A percentile compares a stretch with the other conserved stretches of the same genome.
Evolutionary conservation across 2,113 vertebrate species (phyloP).

Genomic region (Salvator merianae): DNA sequence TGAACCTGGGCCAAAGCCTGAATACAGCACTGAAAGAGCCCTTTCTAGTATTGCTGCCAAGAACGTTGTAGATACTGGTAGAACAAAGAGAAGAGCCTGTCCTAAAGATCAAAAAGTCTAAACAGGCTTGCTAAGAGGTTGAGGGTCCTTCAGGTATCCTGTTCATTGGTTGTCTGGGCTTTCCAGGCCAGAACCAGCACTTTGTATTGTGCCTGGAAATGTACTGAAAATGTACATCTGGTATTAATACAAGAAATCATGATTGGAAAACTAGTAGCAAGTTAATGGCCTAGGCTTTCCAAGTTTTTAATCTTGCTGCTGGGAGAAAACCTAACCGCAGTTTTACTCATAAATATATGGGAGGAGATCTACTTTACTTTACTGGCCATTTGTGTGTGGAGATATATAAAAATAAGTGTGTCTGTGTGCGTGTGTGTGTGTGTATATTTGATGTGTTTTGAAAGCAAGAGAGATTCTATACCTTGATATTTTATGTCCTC

Average conservation of each 20-base stretch:
- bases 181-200: background rate
- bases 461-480: background rate
- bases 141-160: background rate
- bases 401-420: too few species aligned
- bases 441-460: too few species aligned
- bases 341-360: background rate
- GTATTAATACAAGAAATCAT: background rate
- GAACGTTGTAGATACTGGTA: too few species aligned
- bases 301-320: background rate
- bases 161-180: background rate
- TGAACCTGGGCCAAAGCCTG: background rate
- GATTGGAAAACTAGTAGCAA: background rate
- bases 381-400: too few species aligned
- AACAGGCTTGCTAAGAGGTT: background rate
- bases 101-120: too few species aligned
- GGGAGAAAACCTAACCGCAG: background rate
- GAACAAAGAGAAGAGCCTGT: too few species aligned
- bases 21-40: background rate
- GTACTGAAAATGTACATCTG: background rate
- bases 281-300: background rate
- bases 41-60: too few species aligned
- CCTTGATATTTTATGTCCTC: too few species aligned
- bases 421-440: too few species aligned
- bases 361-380: too few species aligned
- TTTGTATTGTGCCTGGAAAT: background rate